phyloP scores from a whole-genome alignment of 2,113 vertebrate genomes.

The Sciurus niger region DNA sequence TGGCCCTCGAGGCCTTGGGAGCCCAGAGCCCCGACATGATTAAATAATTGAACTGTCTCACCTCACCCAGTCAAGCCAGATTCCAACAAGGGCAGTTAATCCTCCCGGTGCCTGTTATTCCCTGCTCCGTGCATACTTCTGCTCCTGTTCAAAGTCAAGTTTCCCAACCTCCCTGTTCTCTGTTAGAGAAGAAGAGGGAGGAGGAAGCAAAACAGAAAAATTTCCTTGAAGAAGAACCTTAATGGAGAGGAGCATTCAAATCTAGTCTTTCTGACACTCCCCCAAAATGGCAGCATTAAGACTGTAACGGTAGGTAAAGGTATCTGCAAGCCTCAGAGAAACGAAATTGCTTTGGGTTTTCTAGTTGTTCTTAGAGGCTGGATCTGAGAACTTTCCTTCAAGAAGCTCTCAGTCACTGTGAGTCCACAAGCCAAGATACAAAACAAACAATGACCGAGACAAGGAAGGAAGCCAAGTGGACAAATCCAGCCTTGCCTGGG shows the following conservation, averaged over 20 bases:
- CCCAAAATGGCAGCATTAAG: neutral
- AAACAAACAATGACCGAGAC: neutral
- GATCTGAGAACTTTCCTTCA: neutral
- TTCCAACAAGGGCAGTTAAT: constrained; percentile 86
- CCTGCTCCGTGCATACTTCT: constrained; percentile 74
- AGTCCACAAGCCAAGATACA: neutral
- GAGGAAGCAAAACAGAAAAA: constrained; percentile 62
- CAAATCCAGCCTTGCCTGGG: neutral
- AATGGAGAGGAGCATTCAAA: neutral
- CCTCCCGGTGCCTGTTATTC: constrained; percentile 82
- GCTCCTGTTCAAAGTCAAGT: constrained; percentile 76
- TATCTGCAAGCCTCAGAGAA: neutral
- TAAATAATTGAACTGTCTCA: constrained; percentile 88
- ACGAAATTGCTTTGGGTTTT: neutral
- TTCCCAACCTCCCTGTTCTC: constrained; percentile 66
- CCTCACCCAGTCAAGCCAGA: constrained; percentile 84
- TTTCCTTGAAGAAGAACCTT: neutral
- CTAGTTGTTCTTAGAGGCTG: neutral
- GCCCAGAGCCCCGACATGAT: constrained; percentile 76
- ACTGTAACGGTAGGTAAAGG: neutral
- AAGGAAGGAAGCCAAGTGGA: neutral
- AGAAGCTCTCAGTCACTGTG: neutral
- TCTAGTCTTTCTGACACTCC: neutral
- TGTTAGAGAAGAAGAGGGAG: constrained; percentile 58
- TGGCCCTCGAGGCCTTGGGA: constrained; percentile 72